Percentiles rank a stretch among this genome's conserved stretches.
Evolutionary conservation across 2,113 vertebrate species (phyloP).

Genomic region (Psittacula cyanocephala): DNA sequence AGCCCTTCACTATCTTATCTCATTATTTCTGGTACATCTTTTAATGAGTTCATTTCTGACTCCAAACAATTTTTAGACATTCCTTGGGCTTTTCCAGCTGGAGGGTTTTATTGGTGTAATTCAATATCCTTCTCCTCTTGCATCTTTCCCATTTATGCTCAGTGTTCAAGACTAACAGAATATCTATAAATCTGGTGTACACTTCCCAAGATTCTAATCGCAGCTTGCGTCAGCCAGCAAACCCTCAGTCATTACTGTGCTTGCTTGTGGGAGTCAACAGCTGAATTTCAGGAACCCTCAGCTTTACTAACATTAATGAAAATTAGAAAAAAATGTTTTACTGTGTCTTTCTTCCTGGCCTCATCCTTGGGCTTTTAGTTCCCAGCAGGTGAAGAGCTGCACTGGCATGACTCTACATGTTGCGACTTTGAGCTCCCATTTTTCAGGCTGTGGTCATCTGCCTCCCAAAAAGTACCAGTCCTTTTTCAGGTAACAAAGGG

Average conservation of each 20-base stretch:
- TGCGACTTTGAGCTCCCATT: not conserved
- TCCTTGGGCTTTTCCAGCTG: slow-evolving; percentile 3
- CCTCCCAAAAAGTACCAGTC: not conserved
- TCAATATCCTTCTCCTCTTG: not conserved
- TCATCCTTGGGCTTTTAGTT: not conserved
- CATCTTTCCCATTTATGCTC: not conserved
- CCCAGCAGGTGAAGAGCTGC: not conserved
- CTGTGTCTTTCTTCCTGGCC: not conserved
- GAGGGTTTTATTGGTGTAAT: not conserved
- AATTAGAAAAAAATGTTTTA: not conserved
- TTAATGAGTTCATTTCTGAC: slow-evolving; percentile 8
- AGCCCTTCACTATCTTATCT: not conserved
- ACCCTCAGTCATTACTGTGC: not conserved
- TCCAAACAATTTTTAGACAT: not conserved
- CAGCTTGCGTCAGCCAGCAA: not conserved
- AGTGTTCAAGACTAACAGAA: not conserved
- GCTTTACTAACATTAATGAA: not conserved
- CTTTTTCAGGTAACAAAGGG: not conserved
- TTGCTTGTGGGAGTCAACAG: fast-evolving
- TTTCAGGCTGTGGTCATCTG: not conserved
- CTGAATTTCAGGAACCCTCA: not conserved
- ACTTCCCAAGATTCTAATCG: not conserved
- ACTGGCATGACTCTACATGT: fast-evolving
- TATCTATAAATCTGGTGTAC: not conserved
- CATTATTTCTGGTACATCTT: not conserved